Conservation (phyloP, 2,113 vertebrate species). For the Stegostoma tigrinum region DNA sequence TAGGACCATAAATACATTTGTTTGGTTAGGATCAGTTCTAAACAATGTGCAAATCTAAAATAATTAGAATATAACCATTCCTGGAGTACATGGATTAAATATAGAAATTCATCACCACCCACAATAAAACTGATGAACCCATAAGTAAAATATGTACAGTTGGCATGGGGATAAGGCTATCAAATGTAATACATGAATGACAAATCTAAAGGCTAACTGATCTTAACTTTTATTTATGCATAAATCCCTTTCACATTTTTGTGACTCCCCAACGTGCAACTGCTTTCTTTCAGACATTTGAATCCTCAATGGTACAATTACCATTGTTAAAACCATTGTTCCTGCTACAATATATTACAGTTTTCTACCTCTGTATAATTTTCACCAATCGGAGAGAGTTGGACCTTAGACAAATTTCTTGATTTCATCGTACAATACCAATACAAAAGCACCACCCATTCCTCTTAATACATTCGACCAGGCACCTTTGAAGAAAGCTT, state of each 20-base stretch:
- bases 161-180: slow-evolving; percentile 2
- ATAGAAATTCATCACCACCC: slow-evolving; percentile 18
- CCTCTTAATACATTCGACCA: slow-evolving; percentile 97
- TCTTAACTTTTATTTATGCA: background rate
- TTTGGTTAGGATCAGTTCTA: background rate
- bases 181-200: background rate
- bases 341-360: slow-evolving; percentile 38
- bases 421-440: slow-evolving; percentile 97
- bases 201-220: background rate
- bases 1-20: slow-evolving; percentile 24
- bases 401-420: slow-evolving; percentile 79
- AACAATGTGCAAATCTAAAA: background rate
- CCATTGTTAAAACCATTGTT: slow-evolving; percentile 12
- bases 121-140: slow-evolving; percentile 6
- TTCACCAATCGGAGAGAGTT: slow-evolving; percentile 31
- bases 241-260: slow-evolving; percentile 4
- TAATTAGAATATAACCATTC: slow-evolving; percentile 27
- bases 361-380: slow-evolving; percentile 45
- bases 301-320: background rate
- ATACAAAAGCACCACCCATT: slow-evolving; percentile 95
- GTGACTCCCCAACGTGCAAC: slow-evolving; percentile 12
- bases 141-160: background rate
- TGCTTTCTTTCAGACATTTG: background rate
- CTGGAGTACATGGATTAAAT: slow-evolving; percentile 17
- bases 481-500: slow-evolving; percentile 96